Conservation (phyloP, 2,797 vertebrate species). For the Neoniphon sammara region DNA sequence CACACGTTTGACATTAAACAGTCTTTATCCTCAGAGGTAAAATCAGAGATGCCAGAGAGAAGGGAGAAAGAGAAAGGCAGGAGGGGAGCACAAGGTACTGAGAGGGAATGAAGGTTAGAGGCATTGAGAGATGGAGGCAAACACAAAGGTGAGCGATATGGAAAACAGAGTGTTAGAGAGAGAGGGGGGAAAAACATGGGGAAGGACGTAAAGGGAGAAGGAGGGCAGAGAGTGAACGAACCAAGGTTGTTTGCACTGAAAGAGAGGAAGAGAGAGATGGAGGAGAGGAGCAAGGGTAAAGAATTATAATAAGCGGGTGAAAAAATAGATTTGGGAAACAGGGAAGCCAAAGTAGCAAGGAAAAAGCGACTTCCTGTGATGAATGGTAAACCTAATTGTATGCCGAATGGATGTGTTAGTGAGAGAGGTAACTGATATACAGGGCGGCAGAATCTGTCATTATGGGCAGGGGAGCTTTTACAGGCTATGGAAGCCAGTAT, state of each 20-base stretch:
- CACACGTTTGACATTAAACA: conserved; percentile 60
- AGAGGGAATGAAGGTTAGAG: conserved; percentile 54
- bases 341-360: conserved; percentile 22
- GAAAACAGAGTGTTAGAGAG: conserved; percentile 49
- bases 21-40: conserved; percentile 55
- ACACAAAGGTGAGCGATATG: conserved; percentile 40
- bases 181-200: conserved; percentile 33
- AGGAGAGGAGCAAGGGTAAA: conserved; percentile 38
- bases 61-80: background rate
- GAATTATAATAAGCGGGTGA: conserved; percentile 41
- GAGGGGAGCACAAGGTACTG: background rate
- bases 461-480: background rate
- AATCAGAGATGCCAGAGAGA: conserved; percentile 35
- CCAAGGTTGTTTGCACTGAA: conserved; percentile 33
- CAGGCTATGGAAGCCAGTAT: background rate
- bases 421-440: conserved; percentile 25
- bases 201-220: conserved; percentile 48
- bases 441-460: background rate
- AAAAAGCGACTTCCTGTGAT: conserved; percentile 26
- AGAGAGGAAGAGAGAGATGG: conserved; percentile 18
- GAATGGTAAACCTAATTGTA: conserved; percentile 32
- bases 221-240: conserved; percentile 54
- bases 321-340: conserved; percentile 44
- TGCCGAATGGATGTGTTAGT: conserved; percentile 30
- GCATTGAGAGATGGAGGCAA: conserved; percentile 53